These are phyloP conservation scores for Polylopha cassiicola DNA, from an alignment of 2,888 invertebrate species.

Conservation along the genomic window DNA sequence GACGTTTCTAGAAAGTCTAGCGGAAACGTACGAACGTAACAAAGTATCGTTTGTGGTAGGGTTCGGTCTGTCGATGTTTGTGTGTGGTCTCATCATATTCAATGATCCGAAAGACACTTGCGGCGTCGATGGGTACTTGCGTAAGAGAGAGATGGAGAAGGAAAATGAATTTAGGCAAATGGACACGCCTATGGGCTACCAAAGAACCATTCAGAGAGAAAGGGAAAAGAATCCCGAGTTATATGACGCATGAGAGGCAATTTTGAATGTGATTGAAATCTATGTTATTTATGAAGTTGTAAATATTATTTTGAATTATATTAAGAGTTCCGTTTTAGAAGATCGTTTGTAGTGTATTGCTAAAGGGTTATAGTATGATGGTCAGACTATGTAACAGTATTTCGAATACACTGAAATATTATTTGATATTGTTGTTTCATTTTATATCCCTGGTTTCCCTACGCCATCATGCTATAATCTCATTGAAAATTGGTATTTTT, in stretches of 20 bases:
- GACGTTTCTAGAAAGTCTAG: constrained; percentile 53
- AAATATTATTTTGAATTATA: constrained; percentile 16
- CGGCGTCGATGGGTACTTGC: constrained; percentile 32
- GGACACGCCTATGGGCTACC: constrained; percentile 53
- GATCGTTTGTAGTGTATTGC: constrained; percentile 8
- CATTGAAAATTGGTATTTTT: constrained; percentile 8
- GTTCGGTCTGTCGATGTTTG: constrained; percentile 39
- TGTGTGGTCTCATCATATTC: constrained; percentile 26
- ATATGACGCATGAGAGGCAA: constrained; percentile 53
- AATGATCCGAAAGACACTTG: constrained; percentile 38
- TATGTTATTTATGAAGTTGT: not conserved
- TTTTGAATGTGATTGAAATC: not conserved
- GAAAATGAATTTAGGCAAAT: constrained; percentile 25
- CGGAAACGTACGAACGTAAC: constrained; percentile 46
- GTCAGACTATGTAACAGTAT: constrained; percentile 47
- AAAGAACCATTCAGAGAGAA: constrained; percentile 39
- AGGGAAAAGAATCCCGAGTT: constrained; percentile 51
- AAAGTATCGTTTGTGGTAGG: constrained; percentile 45
- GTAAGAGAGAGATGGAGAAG: constrained; percentile 25
- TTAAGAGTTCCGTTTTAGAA: constrained; percentile 20
- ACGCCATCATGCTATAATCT: constrained; percentile 70
- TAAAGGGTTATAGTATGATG: constrained; percentile 68
- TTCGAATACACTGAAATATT: constrained; percentile 53
- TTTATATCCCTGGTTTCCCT: constrained; percentile 44
- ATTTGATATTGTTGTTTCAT: constrained; percentile 58